Evolutionary conservation across 2,888 invertebrate genomes (phyloP), one percentile per base, ranked within the genome.

Genomic region (Zele albiditarsus): DNA sequence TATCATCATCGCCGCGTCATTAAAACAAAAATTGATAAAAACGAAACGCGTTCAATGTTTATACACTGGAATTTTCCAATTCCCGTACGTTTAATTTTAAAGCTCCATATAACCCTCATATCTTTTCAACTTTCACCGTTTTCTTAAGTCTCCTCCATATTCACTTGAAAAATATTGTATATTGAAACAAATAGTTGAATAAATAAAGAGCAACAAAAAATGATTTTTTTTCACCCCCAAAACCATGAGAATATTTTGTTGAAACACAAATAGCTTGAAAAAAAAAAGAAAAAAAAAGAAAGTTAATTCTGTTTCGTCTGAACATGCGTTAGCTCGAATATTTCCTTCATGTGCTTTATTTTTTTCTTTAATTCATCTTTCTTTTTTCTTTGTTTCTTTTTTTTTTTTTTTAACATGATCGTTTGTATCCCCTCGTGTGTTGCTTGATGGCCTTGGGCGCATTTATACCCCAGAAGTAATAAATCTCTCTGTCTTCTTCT

Each of bases 391-490:
- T 46, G 12, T 46, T 42, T 46, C 57, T n/a, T 58, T 60, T 5
- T 28, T 60, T 70, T 53, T 63, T 74, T 66, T 74, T 75, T 58
- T 62, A 58, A 63, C 70, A 31, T 42, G 58, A 71, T 27, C 42
- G 46, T 31, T 68, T 49, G 28, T 68, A 53, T 53, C 46, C 42
- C 58, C 66, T 38, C 60, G 65, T 71, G 46, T 42, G 33, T 66
- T 72, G 72, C 58, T 77, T 65, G 71, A 70, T 74, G 73, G 73
- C 71, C 72, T 74, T 72, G 66, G 31, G 72, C 65, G 42, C 65
- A 73, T 76, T 76, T 77, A 72, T 66, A 68, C 65, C 49, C 69
- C 57, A 38, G 63, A 72, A 66, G 70, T 66, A 73, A 79, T 71
- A 60, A 73, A 70, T 68, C 77, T 77, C 71, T 62, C 60, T 62